Conservation (phyloP, 2,797 vertebrate species). For the Erethizon dorsatum region DNA sequence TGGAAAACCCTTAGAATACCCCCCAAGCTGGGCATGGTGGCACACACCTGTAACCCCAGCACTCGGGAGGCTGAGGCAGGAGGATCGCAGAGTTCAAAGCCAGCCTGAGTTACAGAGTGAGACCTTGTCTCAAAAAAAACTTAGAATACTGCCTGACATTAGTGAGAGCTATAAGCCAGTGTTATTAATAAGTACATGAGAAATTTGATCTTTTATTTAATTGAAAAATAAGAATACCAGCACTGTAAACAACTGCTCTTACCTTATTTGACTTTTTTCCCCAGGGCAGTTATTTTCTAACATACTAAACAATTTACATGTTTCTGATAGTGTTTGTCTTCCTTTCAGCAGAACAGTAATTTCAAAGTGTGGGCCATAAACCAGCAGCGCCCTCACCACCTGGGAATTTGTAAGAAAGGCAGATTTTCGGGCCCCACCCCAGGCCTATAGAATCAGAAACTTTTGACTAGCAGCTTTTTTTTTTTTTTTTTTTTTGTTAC, state of each 20-base stretch:
- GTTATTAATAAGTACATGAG: neutral
- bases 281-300: neutral
- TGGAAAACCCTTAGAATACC: conserved; percentile 6
- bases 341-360: neutral
- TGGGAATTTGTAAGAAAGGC: conserved; percentile 3
- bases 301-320: neutral
- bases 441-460: neutral
- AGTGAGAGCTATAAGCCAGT: neutral
- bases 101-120: neutral
- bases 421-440: neutral
- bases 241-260: conserved; percentile 6
- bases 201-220: conserved; percentile 42
- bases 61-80: no score
- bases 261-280: neutral
- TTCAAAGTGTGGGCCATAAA: neutral
- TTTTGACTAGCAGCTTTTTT: neutral
- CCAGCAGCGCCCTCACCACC: neutral
- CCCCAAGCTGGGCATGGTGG: neutral
- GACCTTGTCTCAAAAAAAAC: neutral
- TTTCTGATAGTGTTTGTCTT: conserved; percentile 33
- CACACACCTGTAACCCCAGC: neutral
- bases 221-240: conserved; percentile 1
- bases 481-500: neutral
- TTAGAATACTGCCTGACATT: neutral
- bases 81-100: neutral